Percentiles rank a stretch among this genome's conserved stretches.
phyloP scores from a whole-genome alignment of 2,797 vertebrate genomes.

The Cynodonichthys magdalenae region DNA sequence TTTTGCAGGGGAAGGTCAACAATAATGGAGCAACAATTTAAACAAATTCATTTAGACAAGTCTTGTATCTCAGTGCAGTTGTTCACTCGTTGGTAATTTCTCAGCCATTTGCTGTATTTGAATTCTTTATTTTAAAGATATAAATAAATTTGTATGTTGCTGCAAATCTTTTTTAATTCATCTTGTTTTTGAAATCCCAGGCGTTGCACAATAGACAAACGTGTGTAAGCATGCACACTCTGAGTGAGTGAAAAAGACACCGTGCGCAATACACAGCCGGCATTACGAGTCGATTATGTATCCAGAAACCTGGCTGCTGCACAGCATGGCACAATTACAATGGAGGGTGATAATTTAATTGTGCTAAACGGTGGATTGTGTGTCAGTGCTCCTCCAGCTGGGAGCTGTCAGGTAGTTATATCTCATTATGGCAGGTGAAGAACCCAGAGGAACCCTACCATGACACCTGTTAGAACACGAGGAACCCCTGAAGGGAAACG shows the following conservation, averaged over 20 bases:
- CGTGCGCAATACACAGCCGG: constrained; percentile 39
- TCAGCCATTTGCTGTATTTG: constrained; percentile 62
- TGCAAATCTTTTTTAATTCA: constrained; percentile 1
- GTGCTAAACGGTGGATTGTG: constrained; percentile 92
- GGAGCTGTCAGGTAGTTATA: constrained; percentile 92
- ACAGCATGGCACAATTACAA: constrained; percentile 88
- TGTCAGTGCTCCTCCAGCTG: constrained; percentile 85
- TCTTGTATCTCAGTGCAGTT: constrained; percentile 55
- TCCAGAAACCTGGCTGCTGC: constrained; percentile 76
- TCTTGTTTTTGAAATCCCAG: constrained; percentile 19
- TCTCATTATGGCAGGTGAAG: constrained; percentile 87
- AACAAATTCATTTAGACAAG: constrained; percentile 78
- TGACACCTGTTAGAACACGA: constrained; percentile 87
- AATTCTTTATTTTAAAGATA: constrained; percentile 43
- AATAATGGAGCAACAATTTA: constrained; percentile 83
- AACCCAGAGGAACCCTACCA: constrained; percentile 88
- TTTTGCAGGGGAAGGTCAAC: constrained; percentile 82
- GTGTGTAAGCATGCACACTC: not conserved
- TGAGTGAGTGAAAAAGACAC: constrained; percentile 28
- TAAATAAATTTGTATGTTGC: constrained; percentile 35
- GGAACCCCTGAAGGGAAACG: constrained; percentile 75
- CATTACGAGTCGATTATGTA: constrained; percentile 69
- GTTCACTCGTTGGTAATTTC: constrained; percentile 50
- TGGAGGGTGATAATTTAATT: constrained; percentile 95
- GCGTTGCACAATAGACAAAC: constrained; percentile 12